phyloP scores from a whole-genome alignment of 2,888 invertebrate genomes.

The Electrophaes corylata region DNA sequence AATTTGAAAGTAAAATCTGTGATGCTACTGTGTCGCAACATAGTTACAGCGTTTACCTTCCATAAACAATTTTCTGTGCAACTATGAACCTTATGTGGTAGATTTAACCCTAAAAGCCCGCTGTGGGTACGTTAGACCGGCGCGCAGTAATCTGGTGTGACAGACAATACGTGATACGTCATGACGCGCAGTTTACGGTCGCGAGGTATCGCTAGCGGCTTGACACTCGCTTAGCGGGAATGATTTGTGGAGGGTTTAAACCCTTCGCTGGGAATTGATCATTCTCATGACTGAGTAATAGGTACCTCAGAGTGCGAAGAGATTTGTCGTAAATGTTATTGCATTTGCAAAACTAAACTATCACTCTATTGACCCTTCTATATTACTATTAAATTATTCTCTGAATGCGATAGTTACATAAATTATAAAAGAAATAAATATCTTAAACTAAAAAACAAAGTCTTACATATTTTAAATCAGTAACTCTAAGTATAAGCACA shows the following conservation, averaged over 20 bases:
- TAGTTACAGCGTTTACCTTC: slow-evolving; percentile 51
- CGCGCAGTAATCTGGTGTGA: slow-evolving; percentile 44
- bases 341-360: slow-evolving; percentile 1
- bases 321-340: slow-evolving; percentile 20
- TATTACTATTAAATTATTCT: too few species aligned
- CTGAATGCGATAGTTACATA: not conserved
- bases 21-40: slow-evolving; percentile 78
- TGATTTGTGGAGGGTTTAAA: slow-evolving; percentile 73
- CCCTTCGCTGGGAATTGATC: slow-evolving; percentile 51
- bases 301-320: slow-evolving; percentile 27
- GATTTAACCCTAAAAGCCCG: slow-evolving; percentile 39
- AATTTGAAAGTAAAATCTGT: slow-evolving; percentile 76
- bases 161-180: slow-evolving; percentile 78
- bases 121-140: slow-evolving; percentile 40
- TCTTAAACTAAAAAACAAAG: not conserved
- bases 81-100: slow-evolving; percentile 42
- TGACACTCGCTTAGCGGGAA: slow-evolving; percentile 72
- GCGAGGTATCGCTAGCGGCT: slow-evolving; percentile 74
- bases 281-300: slow-evolving; percentile 42
- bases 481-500: not conserved
- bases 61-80: not conserved
- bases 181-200: slow-evolving; percentile 71
- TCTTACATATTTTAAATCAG: too few species aligned
- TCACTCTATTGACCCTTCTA: slow-evolving; percentile 15
- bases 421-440: not conserved